Evolutionary conservation across 1,140 invertebrate species (phyloP).

Genomic region (Rhopalosiphum padi): DNA sequence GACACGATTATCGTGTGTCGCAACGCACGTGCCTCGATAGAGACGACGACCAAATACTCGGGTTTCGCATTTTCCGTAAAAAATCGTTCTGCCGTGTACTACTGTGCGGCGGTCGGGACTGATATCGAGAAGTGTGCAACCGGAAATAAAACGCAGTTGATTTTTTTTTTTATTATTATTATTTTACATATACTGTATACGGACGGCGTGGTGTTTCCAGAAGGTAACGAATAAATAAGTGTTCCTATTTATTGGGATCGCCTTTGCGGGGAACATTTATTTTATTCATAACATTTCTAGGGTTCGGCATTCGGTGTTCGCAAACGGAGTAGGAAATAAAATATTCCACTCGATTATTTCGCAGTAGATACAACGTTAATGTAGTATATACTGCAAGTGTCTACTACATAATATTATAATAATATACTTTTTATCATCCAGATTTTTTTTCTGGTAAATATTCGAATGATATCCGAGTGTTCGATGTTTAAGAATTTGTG

Average conservation of each 20-base stretch:
- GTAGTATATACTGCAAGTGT: background rate
- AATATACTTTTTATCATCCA: background rate
- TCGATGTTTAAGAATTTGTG: background rate
- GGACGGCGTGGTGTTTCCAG: no score
- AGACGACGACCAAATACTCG: background rate
- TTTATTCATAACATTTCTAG: background rate
- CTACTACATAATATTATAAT: background rate
- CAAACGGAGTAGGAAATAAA: background rate
- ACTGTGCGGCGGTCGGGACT: background rate
- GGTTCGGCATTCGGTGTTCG: background rate
- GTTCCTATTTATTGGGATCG: background rate
- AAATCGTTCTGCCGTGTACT: no score
- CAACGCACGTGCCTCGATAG: background rate
- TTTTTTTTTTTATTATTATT: background rate
- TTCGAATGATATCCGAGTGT: background rate
- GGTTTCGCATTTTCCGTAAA: no score
- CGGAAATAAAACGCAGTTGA: background rate
- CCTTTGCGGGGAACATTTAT: background rate
- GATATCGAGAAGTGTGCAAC: background rate
- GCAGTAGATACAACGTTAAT: background rate
- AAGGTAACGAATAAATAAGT: background rate
- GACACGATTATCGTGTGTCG: background rate
- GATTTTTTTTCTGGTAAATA: background rate
- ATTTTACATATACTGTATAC: background rate
- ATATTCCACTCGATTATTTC: background rate